phyloP scores from a whole-genome alignment of 2,888 invertebrate species.

The Drosophila bunnanda region DNA sequence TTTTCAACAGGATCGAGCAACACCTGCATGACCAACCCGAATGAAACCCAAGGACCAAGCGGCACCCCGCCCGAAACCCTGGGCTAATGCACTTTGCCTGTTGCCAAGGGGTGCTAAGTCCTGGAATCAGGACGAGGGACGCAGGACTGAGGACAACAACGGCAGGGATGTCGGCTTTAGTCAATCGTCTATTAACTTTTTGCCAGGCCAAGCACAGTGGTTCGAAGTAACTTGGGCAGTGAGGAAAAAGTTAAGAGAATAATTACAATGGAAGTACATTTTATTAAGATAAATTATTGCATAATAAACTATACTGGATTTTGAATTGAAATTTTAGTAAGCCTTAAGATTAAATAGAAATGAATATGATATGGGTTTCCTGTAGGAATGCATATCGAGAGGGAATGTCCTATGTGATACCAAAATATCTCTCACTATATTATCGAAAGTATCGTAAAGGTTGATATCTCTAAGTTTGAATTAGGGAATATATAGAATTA shows the following conservation, averaged over 20 bases:
- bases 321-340: not conserved
- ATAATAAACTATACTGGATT: not conserved
- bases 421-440: no score
- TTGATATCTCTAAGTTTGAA: no score
- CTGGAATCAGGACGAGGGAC: constrained; percentile 37
- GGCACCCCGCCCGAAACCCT: constrained; percentile 20
- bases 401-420: no score
- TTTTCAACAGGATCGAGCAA: constrained; percentile 65
- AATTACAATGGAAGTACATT: not conserved
- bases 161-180: constrained; percentile 72
- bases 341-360: not conserved
- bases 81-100: constrained; percentile 76
- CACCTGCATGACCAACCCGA: constrained; percentile 70
- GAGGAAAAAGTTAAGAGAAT: not conserved
- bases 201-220: constrained; percentile 59
- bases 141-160: constrained; percentile 15
- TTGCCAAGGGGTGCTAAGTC: constrained; percentile 72
- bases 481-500: no score
- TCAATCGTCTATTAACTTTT: constrained; percentile 83
- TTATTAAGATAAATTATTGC: not conserved
- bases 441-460: no score
- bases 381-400: not conserved
- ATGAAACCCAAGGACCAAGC: not conserved
- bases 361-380: not conserved
- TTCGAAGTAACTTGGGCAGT: not conserved